These are phyloP conservation scores for Spodoptera litura DNA, from an alignment of 1,140 invertebrate genomes.

Conservation along the genomic window DNA sequence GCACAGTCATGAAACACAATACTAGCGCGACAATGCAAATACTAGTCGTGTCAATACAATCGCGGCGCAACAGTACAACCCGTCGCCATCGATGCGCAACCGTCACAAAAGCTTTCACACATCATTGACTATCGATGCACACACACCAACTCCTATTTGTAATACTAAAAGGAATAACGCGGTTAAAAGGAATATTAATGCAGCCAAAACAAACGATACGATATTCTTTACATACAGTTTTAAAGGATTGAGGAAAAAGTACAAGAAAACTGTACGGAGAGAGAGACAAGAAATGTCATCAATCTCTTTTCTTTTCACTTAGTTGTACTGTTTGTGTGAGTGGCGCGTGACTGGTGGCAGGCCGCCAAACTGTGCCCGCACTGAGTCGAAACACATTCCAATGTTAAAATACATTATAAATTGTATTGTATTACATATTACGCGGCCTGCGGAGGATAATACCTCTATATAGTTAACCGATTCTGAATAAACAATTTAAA, in stretches of 20 bases:
- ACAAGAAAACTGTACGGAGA: constrained; percentile 19
- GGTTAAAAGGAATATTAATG: constrained; percentile 1
- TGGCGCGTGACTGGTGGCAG: background rate
- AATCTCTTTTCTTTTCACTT: constrained; percentile 38
- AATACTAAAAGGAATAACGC: background rate
- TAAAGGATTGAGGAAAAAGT: constrained; percentile 26
- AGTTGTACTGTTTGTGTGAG: constrained; percentile 19
- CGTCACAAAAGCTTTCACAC: constrained; percentile 7
- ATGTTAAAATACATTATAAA: constrained; percentile 29
- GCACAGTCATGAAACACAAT: background rate
- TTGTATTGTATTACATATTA: constrained; percentile 1
- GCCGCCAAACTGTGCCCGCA: constrained; percentile 11
- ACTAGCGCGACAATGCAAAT: background rate
- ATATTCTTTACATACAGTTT: too few species aligned
- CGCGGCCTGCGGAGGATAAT: background rate
- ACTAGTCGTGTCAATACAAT: constrained; percentile 16
- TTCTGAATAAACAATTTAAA: constrained; percentile 32
- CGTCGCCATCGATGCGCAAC: background rate
- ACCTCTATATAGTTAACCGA: background rate
- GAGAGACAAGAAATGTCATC: constrained; percentile 32
- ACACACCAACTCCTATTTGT: constrained; percentile 9
- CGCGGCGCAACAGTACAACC: constrained; percentile 4
- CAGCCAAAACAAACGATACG: constrained; percentile 21
- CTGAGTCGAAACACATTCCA: constrained; percentile 31
- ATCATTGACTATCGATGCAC: constrained; percentile 25